Percentiles rank a stretch among this genome's conserved stretches.
These are phyloP conservation scores for Sycobia sp. DNA, from an alignment of 1,140 invertebrate genomes.

Conservation along the genomic window DNA sequence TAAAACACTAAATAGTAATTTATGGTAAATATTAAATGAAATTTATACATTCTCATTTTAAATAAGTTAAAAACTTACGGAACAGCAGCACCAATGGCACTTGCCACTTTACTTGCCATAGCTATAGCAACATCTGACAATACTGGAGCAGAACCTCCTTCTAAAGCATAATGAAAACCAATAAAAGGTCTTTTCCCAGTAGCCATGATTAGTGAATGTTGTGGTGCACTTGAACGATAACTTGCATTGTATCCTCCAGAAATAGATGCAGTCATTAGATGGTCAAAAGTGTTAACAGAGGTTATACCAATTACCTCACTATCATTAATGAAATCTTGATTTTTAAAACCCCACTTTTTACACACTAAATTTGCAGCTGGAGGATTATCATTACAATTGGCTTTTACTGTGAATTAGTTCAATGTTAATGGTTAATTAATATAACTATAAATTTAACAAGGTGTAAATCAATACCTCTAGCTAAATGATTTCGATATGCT, in stretches of 20 bases:
- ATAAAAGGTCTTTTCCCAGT: slow-evolving; percentile 84
- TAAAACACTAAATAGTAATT: not conserved
- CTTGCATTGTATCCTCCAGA: slow-evolving; percentile 77
- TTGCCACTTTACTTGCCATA: slow-evolving; percentile 86
- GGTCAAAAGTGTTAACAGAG: slow-evolving; percentile 82
- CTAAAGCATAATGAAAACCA: slow-evolving; percentile 87
- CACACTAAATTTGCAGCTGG: slow-evolving; percentile 67
- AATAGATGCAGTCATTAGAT: slow-evolving; percentile 80
- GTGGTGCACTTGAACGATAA: slow-evolving; percentile 75
- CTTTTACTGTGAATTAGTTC: slow-evolving; percentile 70
- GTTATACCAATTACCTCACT: slow-evolving; percentile 78
- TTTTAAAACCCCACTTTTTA: slow-evolving; percentile 85
- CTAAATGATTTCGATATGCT: slow-evolving; percentile 80
- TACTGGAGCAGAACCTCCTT: slow-evolving; percentile 76
- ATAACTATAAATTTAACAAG: slow-evolving; percentile 23
- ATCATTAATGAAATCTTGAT: slow-evolving; percentile 78
- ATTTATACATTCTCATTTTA: slow-evolving; percentile 2
- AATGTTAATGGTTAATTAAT: too few relatives aligned
- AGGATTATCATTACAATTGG: slow-evolving; percentile 69
- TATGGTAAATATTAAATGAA: not conserved
- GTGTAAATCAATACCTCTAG: slow-evolving; percentile 66
- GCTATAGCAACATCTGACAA: slow-evolving; percentile 87
- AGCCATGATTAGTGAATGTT: slow-evolving; percentile 78
- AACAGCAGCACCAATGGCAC: slow-evolving; percentile 72
- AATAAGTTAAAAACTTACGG: too few relatives aligned